Conservation (phyloP, 2,888 invertebrate species). For the Ennomos fuscantarius region DNA sequence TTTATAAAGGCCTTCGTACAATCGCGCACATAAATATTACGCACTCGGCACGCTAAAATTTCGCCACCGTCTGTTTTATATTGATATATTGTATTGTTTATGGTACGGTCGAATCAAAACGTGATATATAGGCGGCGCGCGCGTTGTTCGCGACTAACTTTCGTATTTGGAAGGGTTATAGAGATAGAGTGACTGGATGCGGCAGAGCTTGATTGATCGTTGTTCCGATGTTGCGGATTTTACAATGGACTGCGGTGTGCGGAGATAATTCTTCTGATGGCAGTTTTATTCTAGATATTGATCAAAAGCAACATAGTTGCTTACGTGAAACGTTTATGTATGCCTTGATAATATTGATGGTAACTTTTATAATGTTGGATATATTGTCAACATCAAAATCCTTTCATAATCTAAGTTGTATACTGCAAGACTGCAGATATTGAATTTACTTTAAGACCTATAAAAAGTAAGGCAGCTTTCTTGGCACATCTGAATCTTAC, state of each 20-base stretch:
- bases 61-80: constrained; percentile 85
- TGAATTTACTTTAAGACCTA: too few relatives aligned
- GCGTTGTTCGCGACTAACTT: constrained; percentile 81
- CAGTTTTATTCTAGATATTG: constrained; percentile 16
- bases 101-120: constrained; percentile 84
- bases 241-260: constrained; percentile 27
- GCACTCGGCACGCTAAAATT: constrained; percentile 82
- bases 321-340: too few relatives aligned
- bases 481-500: too few relatives aligned
- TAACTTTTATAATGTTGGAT: too few relatives aligned
- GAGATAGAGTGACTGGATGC: constrained; percentile 63
- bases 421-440: too few relatives aligned
- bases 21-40: constrained; percentile 75
- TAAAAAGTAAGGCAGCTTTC: too few relatives aligned
- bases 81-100: constrained; percentile 86
- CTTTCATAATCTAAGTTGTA: too few relatives aligned
- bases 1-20: constrained; percentile 50
- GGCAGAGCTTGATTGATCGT: constrained; percentile 42
- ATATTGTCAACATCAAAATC: too few relatives aligned
- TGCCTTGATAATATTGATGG: too few relatives aligned
- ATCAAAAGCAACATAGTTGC: neutral
- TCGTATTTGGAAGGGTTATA: constrained; percentile 80
- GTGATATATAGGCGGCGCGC: constrained; percentile 81
- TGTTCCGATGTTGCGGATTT: constrained; percentile 38
- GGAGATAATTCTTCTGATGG: constrained; percentile 27